These are phyloP conservation scores for Lacerta viridis DNA, from an alignment of 2,797 vertebrate species.

Conservation along the genomic window DNA sequence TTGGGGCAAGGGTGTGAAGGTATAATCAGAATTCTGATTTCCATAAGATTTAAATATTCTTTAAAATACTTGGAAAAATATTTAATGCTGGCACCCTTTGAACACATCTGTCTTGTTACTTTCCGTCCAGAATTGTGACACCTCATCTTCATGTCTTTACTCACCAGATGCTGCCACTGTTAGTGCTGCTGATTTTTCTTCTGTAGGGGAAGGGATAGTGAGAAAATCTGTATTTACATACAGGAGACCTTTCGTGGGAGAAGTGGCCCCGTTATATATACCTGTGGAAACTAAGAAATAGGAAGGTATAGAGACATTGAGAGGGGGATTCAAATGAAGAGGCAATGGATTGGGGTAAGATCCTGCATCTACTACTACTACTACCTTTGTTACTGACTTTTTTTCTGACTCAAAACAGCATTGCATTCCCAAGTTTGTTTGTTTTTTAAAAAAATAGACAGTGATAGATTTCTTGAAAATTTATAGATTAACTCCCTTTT, in stretches of 20 bases:
- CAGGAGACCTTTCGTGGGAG: neutral
- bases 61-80: neutral
- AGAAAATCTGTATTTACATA: neutral
- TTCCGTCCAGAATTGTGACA: neutral
- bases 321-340: neutral
- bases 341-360: neutral
- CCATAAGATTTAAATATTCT: neutral
- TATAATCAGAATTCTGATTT: neutral
- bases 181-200: constrained; percentile 35
- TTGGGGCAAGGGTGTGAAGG: no score
- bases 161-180: constrained; percentile 32
- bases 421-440: neutral
- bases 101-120: neutral
- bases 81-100: neutral
- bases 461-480: neutral
- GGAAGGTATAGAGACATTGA: neutral
- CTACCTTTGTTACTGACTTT: neutral
- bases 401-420: neutral
- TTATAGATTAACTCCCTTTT: neutral
- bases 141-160: neutral
- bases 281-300: constrained; percentile 18
- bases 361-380: no score
- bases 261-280: neutral
- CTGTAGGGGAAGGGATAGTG: neutral
- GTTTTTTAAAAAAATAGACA: no score